Evolutionary conservation across 23 tunicate genomes (phyloP).

Genomic region (Styela plicata): DNA sequence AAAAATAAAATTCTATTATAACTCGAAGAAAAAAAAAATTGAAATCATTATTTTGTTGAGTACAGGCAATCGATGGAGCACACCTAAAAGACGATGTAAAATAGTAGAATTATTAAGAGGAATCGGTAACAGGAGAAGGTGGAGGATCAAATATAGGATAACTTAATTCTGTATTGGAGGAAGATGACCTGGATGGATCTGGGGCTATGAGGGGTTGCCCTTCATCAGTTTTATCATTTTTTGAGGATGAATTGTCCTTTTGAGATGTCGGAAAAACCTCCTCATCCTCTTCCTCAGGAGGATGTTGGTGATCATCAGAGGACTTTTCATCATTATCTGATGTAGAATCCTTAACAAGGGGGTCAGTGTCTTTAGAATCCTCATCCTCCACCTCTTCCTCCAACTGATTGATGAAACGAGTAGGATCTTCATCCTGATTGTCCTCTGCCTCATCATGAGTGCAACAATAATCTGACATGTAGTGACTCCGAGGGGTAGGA

Average conservation of each 20-base stretch:
- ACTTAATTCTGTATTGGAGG: neutral
- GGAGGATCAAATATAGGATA: slow-evolving; percentile 60
- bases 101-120: slow-evolving; percentile 28
- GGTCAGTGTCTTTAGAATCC: neutral
- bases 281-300: slow-evolving; percentile 39
- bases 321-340: neutral
- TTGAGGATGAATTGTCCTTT: slow-evolving; percentile 9
- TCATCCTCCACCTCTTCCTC: slow-evolving; percentile 1
- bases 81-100: too few relatives aligned
- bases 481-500: slow-evolving; percentile 92
- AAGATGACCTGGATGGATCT: slow-evolving; percentile 24
- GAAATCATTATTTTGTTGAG: too few relatives aligned
- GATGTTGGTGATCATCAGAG: neutral
- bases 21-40: too few relatives aligned
- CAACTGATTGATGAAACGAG: neutral
- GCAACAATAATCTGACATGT: slow-evolving; percentile 76
- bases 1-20: too few relatives aligned
- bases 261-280: slow-evolving; percentile 26
- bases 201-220: neutral
- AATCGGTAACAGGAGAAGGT: slow-evolving; percentile 76
- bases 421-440: slow-evolving; percentile 26
- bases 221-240: slow-evolving; percentile 26
- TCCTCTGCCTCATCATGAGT: slow-evolving; percentile 62
- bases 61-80: too few relatives aligned
- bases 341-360: neutral